Evolutionary conservation across 2,888 invertebrate genomes (phyloP), one percentile per base, ranked within the genome.

Genomic region (Agapostemon virescens): DNA sequence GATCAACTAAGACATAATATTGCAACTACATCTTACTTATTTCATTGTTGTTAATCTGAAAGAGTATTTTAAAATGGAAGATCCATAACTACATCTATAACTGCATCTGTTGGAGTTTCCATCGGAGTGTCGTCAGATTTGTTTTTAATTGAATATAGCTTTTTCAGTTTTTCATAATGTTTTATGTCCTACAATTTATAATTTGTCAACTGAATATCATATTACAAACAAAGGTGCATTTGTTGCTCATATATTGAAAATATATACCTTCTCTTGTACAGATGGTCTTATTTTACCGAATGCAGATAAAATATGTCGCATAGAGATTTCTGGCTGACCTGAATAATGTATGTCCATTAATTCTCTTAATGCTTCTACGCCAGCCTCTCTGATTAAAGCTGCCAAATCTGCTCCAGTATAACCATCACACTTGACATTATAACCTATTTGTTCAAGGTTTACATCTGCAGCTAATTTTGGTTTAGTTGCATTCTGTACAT

Each of bases 361-460:
- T 86, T 97, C 97, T 76, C 96, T 96, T 64, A 99, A 93, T 0
- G 98, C 96, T 85, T 96, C 94, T 55, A 97, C 95, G 0, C 97
- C 96, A 0, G 99, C 98, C 90, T 98, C 97, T 86, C 97, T 94
- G 0, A 99, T 96, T 70, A 99, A 93, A 0, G 98, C 97, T 0
- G 97, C 96, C 75, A 99, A 93, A 94, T 99, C 99, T 0, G 99
- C 99, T 26, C 99, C 99, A 0, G 98, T 97, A 90, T 96, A 98
- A 20, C 97, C 96, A 23, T 97, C 95, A 87, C 95, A 95, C 82
- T 94, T 93, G 7, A 95, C 94, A 78, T 96, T 94, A 15, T 93
- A 94, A 0, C 96, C 97, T 63, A 99, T 93, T 5, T 94, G 93
- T 84, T 94, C 94, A 83, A 99, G 93, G 90, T 96, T 94, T 0